Base-by-base conservation (phyloP, 2,888 invertebrate genomes). In the Rotaria macrura region DNA sequence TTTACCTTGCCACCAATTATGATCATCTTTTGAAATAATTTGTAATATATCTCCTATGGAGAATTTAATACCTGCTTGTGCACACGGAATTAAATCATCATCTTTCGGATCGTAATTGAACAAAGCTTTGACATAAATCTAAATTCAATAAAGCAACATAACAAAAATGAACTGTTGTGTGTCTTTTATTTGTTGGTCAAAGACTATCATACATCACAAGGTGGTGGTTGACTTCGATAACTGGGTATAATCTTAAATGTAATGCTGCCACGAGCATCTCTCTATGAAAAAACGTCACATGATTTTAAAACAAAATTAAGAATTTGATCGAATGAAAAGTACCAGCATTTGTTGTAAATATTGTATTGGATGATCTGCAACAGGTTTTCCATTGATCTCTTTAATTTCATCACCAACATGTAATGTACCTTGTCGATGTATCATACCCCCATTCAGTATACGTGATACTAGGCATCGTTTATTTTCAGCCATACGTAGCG, bases 361-460 rank as follows among this genome's bases (percentile, higher is more conserved):
- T 90, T 96, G 96, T 89, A 99, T 98, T 84, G 96, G 95, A 92
- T 98, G 97, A 92, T 98, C 96, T 90, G 95, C 94, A 88, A 99
- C 98, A 86, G 96, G 95, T 79, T 91, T n/a, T 17, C 83, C 85
- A 92, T 99, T 99, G 91, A 99, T 99, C 93, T 99, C 99, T 90
- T 96, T 93, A 91, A 99, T 99, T 93, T 99, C 99, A 91, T 99
- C 99, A 84, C 98, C 98, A 85, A 99, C 98, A 92, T 99, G 86
- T 43, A 86, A 72, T 47, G 85, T 88, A 91, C 92, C 92, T 92
- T 98, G 97, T 88, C 97, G 93, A 92, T 98, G 98, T 90, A 98
- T 98, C 97, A 98, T 97, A 87, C 98, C 98, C 85, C 98, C 97
- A 92, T 97, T 97, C 95, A 98, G 97, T 90, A 98, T 98, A 89